Base-by-base conservation (phyloP, 1,140 invertebrate genomes). In the Centruroides vittatus region DNA sequence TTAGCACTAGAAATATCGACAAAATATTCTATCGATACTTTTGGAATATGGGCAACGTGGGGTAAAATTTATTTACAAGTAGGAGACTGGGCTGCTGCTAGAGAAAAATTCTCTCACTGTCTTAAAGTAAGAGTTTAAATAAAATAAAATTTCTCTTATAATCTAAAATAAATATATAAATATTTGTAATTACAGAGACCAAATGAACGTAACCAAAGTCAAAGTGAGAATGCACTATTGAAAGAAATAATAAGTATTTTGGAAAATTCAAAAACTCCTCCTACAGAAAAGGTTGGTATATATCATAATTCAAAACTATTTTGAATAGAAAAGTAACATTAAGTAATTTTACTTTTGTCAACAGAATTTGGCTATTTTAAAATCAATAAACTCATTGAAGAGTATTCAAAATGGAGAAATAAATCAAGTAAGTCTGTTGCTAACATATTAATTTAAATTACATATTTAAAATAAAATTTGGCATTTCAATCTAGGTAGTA, bases 1-100 rank as follows among this genome's bases (percentile, higher is more conserved):
- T 4, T 93, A 35, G 89, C 89, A 0, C 72, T 92, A 59, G 87
- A 93, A 66, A 83, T 93, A 11, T 88, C 88, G 3, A 76, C 88
- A 0, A 93, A 93, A 73, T 85, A 82, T 61, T 88, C 88, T 3
- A 72, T 91, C 35, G 83, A 89, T 13, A 81, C 82, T 35, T 78
- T 79, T 52, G 84, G 83, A 23, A 86, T 93, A 0, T 86, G 89
- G 80, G 85, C 84, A 3, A 85, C 86, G 0, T 93, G 89, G 86
- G 89, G 88, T 0, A 83, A 89, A 70, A 81, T 85, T 47, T 89
- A 84, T 68, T 73, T 93, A 1, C 83, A 84, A 64, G 82, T 84
- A 3, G 87, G 88, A 1, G 82, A 86, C 67, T 87, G 76, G 70
- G 78, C 77, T 61, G 81, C 76, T 67, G 89, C 89, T 1, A 74